Percentiles rank a stretch among this genome's conserved stretches.
Conservation (phyloP, 1,140 invertebrate genomes). For the Halesus radiatus region DNA sequence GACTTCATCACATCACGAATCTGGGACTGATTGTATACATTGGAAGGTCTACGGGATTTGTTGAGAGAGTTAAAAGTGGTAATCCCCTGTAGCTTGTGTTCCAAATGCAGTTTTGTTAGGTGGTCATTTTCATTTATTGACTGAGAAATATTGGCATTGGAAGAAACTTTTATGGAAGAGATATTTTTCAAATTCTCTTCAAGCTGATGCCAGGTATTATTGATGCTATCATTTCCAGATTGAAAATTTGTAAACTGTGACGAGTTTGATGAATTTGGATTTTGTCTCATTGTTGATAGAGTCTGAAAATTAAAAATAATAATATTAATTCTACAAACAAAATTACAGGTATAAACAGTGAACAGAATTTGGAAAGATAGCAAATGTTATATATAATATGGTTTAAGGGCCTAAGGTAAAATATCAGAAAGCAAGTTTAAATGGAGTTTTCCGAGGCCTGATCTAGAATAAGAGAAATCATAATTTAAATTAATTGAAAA, state of each 20-base stretch:
- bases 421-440: no score
- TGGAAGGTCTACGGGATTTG: not conserved
- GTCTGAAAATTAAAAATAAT: not conserved
- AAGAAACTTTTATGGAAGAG: not conserved
- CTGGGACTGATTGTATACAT: not conserved
- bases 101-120: not conserved
- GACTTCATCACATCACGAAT: conserved; percentile 3
- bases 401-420: no score
- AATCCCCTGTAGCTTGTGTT: not conserved
- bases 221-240: not conserved
- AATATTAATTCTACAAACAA: no score
- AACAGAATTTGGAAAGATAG: no score
- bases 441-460: no score
- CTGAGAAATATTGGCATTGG: not conserved
- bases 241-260: not conserved
- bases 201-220: not conserved
- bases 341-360: no score
- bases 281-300: conserved; percentile 8
- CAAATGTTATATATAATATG: no score
- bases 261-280: not conserved
- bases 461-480: no score
- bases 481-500: no score
- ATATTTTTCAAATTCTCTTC: not conserved
- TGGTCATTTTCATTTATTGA: not conserved
- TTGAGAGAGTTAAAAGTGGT: not conserved